Evolutionary conservation across 2,797 vertebrate species (phyloP), one percentile per base, ranked within the genome.

Genomic region (Clarias laeviceps): DNA sequence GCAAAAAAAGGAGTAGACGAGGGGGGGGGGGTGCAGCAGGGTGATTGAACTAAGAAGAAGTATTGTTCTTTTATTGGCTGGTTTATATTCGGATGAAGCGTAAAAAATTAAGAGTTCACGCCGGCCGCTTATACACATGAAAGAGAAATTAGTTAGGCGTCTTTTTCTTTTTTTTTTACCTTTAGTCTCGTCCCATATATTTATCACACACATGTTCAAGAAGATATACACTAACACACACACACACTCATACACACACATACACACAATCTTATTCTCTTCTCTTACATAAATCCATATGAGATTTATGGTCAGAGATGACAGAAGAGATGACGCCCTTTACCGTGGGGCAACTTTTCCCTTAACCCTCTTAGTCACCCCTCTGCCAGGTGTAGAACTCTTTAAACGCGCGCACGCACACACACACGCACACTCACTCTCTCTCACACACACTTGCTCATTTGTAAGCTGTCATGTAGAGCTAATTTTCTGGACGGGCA

Each of bases 261-360:
- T 70, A 88, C 12, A n/a, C 84, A 86, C 86, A 87, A 88, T 82
- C 3, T 27, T 50, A 20, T 65, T 1, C 61, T 27, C 61, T 50
- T 65, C 24, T 50, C 88, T 90, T 88, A 89, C 86, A 91, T 90
- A 90, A 85, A 89, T 84, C 85, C 85, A 27, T 18, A 5, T 84
- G 56, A 93, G 94, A 95, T 95, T 95, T 95, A 95, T 92, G 93
- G 93, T 90, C 77, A 61, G 82, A 89, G 92, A 87, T 94, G 94
- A 94, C 92, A 94, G 91, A 80, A 87, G 88, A 90, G 88, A 84
- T 88, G 88, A 87, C 82, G 80, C 76, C 50, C 81, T 88, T 82
- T 18, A 27, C 80, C 80, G 17, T 45, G 80, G 29, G 85, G 92
- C 93, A 91, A 87, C 88, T 17, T 90, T 66, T 82, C 89, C 82